Evolutionary conservation across 2,888 invertebrate species (phyloP), one percentile per base, ranked within the genome.

Genomic region (Camponotus fellah): DNA sequence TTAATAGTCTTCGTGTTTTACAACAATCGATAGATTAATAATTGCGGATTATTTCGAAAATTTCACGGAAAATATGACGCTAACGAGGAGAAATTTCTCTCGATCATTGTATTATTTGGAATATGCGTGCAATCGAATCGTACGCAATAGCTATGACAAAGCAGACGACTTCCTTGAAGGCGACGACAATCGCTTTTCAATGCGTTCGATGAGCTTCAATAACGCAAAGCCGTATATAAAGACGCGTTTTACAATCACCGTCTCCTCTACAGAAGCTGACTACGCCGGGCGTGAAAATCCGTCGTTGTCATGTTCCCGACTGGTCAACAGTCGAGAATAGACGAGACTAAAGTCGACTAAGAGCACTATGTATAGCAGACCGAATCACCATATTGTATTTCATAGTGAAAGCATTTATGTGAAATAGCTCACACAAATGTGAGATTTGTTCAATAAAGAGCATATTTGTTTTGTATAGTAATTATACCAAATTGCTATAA

Each of bases 91-190:
- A 46, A 79, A 79, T 79, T 79, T 43, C 79, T 79, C 56, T 17
- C 46, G 37, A 60, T 72, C 74, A 34, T 72, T 79, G 46, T 62
- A 60, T 79, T 72, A 79, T 79, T 79, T 79, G 71, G 74, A 79
- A 79, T 79, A 17, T 2, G 32, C 79, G 72, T 46, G 72, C 79
- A 79, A 79, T 72, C 79, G 79, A 46, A 72, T 79, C 74, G 74
- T 46, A 46, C 64, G 82, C 82, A 84, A 83, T 80, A 74, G 62
- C 74, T 80, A 76, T 81, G 85, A 84, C 77, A 84, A 74, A 68
- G 65, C 72, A 85, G 72, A 80, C 77, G 75, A 85, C 80, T 89
- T 88, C 86, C 88, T 89, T 86, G 82, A 86, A 88, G 88, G 65
- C 81, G 81, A 85, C 83, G 79, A 49, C 49, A 49, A 88, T 84